These are phyloP conservation scores for Stenodera caucasica DNA, from an alignment of 2,888 invertebrate genomes.

Conservation along the genomic window DNA sequence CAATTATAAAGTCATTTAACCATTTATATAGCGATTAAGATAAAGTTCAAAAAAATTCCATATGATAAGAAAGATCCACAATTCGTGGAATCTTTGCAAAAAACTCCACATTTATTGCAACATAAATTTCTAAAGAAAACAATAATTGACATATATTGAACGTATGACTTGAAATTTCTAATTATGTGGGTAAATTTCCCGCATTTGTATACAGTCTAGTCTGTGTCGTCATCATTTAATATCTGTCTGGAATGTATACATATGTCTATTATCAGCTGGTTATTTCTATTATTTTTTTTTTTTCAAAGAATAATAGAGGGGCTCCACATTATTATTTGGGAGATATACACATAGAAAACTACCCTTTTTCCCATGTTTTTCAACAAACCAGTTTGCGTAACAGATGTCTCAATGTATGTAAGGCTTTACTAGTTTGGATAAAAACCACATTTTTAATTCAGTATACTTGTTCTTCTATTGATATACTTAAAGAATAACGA, in stretches of 20 bases:
- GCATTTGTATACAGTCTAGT: not conserved
- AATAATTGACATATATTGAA: not conserved
- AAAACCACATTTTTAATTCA: constrained; percentile 1
- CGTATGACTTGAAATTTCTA: not conserved
- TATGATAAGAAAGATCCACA: not conserved
- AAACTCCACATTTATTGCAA: not conserved
- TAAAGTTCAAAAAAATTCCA: not conserved
- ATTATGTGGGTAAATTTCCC: constrained; percentile 3
- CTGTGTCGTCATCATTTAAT: too few species aligned
- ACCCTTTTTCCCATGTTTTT: not conserved
- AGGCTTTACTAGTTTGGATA: not conserved
- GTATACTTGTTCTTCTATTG: not conserved
- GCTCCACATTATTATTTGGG: too few species aligned
- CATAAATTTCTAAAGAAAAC: not conserved
- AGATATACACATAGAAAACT: not conserved
- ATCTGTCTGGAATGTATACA: too few species aligned
- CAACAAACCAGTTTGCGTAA: not conserved
- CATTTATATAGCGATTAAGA: not conserved
- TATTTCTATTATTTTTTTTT: not conserved
- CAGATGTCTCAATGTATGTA: not conserved
- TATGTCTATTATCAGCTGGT: not conserved
- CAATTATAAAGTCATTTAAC: not conserved
- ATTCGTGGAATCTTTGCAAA: not conserved
- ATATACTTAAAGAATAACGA: not conserved
- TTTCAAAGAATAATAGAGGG: too few species aligned